Conservation (phyloP, 2,113 vertebrate genomes). For the Myotis lucifugus region DNA sequence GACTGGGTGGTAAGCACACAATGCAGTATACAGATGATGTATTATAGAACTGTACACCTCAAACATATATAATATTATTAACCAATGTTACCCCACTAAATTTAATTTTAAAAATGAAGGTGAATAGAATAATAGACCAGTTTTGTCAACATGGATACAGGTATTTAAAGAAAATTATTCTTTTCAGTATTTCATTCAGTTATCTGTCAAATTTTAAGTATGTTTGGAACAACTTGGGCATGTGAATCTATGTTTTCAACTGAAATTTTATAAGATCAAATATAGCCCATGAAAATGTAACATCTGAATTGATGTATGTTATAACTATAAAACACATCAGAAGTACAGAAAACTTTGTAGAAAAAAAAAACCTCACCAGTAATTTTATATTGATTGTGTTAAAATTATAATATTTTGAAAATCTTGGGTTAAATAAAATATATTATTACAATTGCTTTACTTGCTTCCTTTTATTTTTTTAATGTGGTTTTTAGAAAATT, state of each 20-base stretch:
- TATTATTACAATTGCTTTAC: background rate
- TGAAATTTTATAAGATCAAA: background rate
- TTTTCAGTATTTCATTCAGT: background rate
- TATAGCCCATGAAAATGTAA: background rate
- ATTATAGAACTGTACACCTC: background rate
- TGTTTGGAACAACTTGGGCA: background rate
- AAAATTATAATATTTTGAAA: conserved; percentile 23
- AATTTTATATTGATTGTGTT: background rate
- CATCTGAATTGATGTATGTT: background rate
- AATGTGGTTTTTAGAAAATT: background rate
- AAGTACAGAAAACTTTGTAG: background rate
- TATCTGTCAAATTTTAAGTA: background rate
- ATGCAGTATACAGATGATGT: background rate
- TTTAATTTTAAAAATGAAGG: background rate
- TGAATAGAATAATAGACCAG: background rate
- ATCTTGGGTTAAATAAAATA: background rate
- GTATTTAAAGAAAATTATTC: background rate
- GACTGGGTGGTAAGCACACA: background rate
- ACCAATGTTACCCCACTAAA: background rate
- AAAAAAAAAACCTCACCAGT: background rate
- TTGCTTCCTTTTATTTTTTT: background rate
- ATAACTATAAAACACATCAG: background rate
- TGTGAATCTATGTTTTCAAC: background rate
- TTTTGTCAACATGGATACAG: background rate
- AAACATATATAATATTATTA: background rate